phyloP scores from a whole-genome alignment of 2,888 invertebrate species.

The Scaptomyza parva region DNA sequence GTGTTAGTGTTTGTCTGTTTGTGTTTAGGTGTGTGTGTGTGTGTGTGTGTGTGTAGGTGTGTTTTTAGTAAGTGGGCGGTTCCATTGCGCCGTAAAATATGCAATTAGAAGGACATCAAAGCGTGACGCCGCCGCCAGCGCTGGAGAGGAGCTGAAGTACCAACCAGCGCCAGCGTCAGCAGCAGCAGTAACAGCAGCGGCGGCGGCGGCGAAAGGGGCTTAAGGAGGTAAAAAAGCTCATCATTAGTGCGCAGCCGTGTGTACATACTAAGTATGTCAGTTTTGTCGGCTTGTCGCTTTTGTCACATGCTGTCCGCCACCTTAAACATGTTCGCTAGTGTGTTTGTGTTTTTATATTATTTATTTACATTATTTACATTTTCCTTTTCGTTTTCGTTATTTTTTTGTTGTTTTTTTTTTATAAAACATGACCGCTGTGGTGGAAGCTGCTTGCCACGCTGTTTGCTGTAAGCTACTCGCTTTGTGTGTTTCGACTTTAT shows the following conservation, averaged over 20 bases:
- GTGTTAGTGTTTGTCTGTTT: constrained; percentile 16
- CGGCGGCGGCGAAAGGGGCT: no score
- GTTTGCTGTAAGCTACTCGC: neutral
- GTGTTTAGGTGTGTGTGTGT: constrained; percentile 12
- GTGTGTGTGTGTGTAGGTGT: constrained; percentile 18
- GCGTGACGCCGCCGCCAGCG: constrained; percentile 45
- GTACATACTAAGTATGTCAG: constrained; percentile 29
- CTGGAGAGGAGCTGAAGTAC: constrained; percentile 34
- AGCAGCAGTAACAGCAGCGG: neutral
- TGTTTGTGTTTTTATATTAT: constrained; percentile 42
- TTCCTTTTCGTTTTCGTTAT: no score
- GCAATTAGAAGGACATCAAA: constrained; percentile 80
- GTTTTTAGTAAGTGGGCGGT: constrained; percentile 42
- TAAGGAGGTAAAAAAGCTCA: constrained; percentile 12
- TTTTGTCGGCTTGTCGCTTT: constrained; percentile 27
- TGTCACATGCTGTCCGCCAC: constrained; percentile 27
- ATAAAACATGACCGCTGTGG: constrained; percentile 49
- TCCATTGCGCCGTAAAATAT: constrained; percentile 77
- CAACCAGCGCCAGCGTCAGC: no score
- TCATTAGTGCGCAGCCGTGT: constrained; percentile 52
- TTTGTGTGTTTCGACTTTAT: constrained; percentile 23
- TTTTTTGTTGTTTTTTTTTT: constrained; percentile 50
- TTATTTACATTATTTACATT: constrained; percentile 56
- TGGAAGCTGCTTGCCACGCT: constrained; percentile 20
- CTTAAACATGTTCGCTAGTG: constrained; percentile 20